A percentile compares a stretch with the other conserved stretches of the same genome.
phyloP scores from a whole-genome alignment of 2,888 invertebrate genomes.

The Caenorhabditis doughertyi region DNA sequence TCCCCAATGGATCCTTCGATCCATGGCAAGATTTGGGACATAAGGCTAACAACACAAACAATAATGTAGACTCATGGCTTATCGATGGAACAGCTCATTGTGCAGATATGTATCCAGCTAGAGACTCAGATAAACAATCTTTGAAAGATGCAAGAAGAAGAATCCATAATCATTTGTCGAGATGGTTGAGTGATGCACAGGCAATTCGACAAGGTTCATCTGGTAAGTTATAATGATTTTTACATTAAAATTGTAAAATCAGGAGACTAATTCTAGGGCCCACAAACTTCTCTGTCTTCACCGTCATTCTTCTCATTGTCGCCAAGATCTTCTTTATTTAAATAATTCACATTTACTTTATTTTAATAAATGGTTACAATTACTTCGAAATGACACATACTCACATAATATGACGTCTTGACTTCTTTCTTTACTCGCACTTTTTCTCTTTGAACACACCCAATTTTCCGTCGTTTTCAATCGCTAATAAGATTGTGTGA shows the following conservation, averaged over 20 bases:
- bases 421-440: constrained; percentile 20
- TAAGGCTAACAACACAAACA: constrained; percentile 30
- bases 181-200: constrained; percentile 63
- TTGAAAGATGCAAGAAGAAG: constrained; percentile 60
- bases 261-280: constrained; percentile 15
- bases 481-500: constrained; percentile 63
- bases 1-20: constrained; percentile 72
- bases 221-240: neutral
- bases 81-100: constrained; percentile 76
- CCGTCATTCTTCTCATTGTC: neutral
- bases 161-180: constrained; percentile 65
- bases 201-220: constrained; percentile 22
- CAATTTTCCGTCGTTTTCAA: constrained; percentile 31
- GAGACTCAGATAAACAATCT: constrained; percentile 53
- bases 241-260: neutral
- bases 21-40: constrained; percentile 71
- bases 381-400: constrained; percentile 17
- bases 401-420: constrained; percentile 47
- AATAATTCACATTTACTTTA: neutral
- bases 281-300: constrained; percentile 27
- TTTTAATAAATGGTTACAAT: constrained; percentile 16
- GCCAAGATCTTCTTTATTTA: constrained; percentile 19
- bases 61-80: constrained; percentile 70
- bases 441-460: constrained; percentile 52
- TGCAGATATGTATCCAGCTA: constrained; percentile 75